These are phyloP conservation scores for Muntiacus reevesi DNA, from an alignment of 2,113 vertebrate genomes.

Conservation along the genomic window DNA sequence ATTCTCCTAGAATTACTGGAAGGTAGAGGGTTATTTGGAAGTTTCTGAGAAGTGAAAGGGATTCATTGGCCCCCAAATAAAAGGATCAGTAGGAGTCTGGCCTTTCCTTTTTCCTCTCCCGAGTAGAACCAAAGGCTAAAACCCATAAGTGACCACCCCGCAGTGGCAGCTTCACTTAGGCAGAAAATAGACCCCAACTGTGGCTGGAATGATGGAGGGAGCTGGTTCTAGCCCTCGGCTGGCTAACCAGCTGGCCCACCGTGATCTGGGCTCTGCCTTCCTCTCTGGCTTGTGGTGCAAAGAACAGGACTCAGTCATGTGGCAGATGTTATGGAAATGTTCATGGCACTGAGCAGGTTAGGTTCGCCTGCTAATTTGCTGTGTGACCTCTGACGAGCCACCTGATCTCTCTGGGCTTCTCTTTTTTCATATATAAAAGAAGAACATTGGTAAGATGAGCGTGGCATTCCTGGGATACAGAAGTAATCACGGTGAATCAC, in stretches of 20 bases:
- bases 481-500: neutral
- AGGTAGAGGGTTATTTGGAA: conserved; percentile 38
- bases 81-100: conserved; percentile 47
- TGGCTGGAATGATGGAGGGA: neutral
- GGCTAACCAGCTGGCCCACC: neutral
- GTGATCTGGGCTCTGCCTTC: neutral
- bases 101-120: conserved; percentile 44
- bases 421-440: neutral
- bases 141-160: conserved; percentile 28
- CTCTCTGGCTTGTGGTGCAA: neutral
- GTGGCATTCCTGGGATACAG: neutral
- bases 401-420: neutral
- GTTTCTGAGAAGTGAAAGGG: conserved; percentile 36
- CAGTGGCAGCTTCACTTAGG: neutral
- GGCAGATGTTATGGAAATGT: neutral
- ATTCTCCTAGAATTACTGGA: conserved; percentile 50
- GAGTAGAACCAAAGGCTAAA: conserved; percentile 39
- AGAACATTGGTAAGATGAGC: neutral
- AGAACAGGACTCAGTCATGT: neutral
- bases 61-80: conserved; percentile 47
- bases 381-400: conserved; percentile 8
- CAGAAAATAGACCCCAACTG: conserved; percentile 8
- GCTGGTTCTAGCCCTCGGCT: neutral
- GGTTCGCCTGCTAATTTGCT: neutral
- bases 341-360: neutral